Evolutionary conservation across 2,888 invertebrate species (phyloP).

Genomic region (Drosophila prolongata): DNA sequence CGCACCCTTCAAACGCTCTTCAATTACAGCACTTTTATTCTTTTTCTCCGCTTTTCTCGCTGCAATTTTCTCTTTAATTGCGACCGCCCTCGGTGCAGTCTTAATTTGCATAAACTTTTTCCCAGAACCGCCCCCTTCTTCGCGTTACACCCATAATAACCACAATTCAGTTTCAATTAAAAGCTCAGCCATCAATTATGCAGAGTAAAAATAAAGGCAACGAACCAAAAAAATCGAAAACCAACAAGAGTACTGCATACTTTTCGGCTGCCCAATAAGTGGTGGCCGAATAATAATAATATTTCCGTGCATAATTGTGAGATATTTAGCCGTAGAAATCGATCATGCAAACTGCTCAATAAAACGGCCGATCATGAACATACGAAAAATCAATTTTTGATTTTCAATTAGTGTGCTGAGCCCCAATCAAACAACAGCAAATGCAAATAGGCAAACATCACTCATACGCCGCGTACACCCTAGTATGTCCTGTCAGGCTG

Average conservation of each 20-base stretch:
- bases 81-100: slow-evolving; percentile 29
- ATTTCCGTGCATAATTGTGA: slow-evolving; percentile 18
- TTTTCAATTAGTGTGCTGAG: slow-evolving; percentile 54
- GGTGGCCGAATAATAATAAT: slow-evolving; percentile 11
- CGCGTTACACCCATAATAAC: slow-evolving; percentile 37
- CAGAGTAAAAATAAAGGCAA: slow-evolving; percentile 12
- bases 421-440: slow-evolving; percentile 10
- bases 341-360: slow-evolving; percentile 33
- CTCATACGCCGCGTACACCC: slow-evolving; percentile 62
- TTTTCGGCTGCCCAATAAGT: slow-evolving; percentile 1
- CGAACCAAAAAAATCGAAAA: slow-evolving; percentile 16
- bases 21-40: slow-evolving; percentile 38
- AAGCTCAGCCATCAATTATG: slow-evolving; percentile 61
- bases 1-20: slow-evolving; percentile 43
- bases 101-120: slow-evolving; percentile 49
- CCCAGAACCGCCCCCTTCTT: not conserved
- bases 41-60: slow-evolving; percentile 11
- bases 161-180: slow-evolving; percentile 64
- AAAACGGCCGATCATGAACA: slow-evolving; percentile 9
- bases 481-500: slow-evolving; percentile 53
- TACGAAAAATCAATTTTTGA: slow-evolving; percentile 45
- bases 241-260: slow-evolving; percentile 13
- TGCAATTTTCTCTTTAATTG: slow-evolving; percentile 45
- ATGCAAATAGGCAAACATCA: slow-evolving; percentile 39
- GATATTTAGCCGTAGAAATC: slow-evolving; percentile 32